Percentiles rank a stretch among this genome's conserved stretches.
Evolutionary conservation across 2,888 invertebrate species (phyloP).

Genomic region (Strigamia maritima): DNA sequence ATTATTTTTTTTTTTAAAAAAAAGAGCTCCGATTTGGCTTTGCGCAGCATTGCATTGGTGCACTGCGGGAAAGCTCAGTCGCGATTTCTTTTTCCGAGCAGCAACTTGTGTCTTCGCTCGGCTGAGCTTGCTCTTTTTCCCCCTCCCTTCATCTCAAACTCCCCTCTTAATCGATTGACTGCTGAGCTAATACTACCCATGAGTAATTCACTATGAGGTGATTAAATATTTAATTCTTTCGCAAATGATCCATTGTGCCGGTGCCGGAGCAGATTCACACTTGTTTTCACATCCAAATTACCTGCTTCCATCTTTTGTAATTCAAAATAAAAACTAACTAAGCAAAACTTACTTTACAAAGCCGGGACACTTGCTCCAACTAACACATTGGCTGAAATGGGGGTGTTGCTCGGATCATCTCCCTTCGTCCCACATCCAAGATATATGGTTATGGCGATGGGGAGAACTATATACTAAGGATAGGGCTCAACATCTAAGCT

Average conservation of each 20-base stretch:
- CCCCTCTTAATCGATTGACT: slow-evolving; percentile 8
- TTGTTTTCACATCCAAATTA: background rate
- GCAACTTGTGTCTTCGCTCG: background rate
- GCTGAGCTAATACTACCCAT: slow-evolving; percentile 23
- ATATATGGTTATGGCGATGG: background rate
- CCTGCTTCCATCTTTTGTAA: background rate
- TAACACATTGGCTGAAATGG: background rate
- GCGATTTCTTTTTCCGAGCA: slow-evolving; percentile 7
- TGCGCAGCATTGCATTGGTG: background rate
- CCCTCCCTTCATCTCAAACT: background rate
- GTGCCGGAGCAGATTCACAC: background rate
- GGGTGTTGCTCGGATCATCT: background rate
- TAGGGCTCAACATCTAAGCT: slow-evolving; percentile 20
- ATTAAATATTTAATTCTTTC: slow-evolving; percentile 20
- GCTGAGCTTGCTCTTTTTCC: background rate
- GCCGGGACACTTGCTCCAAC: background rate
- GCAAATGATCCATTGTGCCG: background rate
- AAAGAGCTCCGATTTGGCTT: background rate
- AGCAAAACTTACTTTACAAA: background rate
- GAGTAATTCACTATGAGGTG: slow-evolving; percentile 9
- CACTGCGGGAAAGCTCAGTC: slow-evolving; percentile 5
- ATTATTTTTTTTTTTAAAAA: too few relatives aligned
- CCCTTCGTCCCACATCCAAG: background rate
- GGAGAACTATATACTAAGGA: slow-evolving; percentile 13
- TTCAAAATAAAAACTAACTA: background rate